These are phyloP conservation scores for Oligia fasciuncula DNA, from an alignment of 2,888 invertebrate genomes.

Conservation along the genomic window DNA sequence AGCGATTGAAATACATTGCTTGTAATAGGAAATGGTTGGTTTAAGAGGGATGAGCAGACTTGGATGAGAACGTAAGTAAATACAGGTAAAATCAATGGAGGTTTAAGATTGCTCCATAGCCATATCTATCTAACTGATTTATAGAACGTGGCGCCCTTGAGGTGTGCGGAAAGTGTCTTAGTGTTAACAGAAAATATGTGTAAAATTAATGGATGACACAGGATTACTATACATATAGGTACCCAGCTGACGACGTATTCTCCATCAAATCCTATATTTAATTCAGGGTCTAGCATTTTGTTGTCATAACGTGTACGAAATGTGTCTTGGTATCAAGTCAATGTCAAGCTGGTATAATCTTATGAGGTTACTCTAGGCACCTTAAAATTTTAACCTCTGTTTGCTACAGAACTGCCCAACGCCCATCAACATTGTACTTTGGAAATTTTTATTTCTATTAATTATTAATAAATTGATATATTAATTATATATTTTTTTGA, in stretches of 20 bases:
- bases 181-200: background rate
- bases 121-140: background rate
- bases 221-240: no score
- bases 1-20: constrained; percentile 38
- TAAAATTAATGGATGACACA: background rate
- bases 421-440: background rate
- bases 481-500: no score
- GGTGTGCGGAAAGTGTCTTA: background rate
- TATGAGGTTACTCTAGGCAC: background rate
- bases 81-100: background rate
- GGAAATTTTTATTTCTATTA: background rate
- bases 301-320: background rate
- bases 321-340: background rate
- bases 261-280: no score
- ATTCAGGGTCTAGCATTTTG: no score
- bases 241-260: no score
- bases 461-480: no score
- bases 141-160: background rate
- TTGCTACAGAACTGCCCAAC: no score
- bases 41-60: constrained; percentile 5
- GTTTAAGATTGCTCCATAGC: background rate
- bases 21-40: constrained; percentile 30
- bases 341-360: background rate
- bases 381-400: background rate
- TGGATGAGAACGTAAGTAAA: background rate